These are phyloP conservation scores for Abrostola tripartita DNA, from an alignment of 2,888 invertebrate species.

Conservation along the genomic window DNA sequence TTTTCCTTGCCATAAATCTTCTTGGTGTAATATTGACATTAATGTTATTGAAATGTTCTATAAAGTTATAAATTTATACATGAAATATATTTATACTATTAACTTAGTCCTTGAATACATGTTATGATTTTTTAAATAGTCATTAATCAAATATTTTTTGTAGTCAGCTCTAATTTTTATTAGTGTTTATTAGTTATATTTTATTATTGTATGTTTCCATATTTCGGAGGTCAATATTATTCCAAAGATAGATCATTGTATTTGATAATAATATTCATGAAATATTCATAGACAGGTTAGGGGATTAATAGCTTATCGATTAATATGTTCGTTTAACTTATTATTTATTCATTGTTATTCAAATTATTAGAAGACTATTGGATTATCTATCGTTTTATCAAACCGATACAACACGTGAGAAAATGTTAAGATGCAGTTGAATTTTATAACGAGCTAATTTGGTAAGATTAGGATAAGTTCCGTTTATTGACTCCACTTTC, in stretches of 20 bases:
- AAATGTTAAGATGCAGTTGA: slow-evolving; percentile 46
- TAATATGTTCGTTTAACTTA: slow-evolving; percentile 67
- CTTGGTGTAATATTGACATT: no score
- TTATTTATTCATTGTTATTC: slow-evolving; percentile 78
- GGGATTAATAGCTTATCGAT: slow-evolving; percentile 69
- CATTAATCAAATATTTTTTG: slow-evolving; percentile 4
- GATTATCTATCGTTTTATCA: slow-evolving; percentile 72
- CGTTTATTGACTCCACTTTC: background rate
- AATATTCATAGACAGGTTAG: slow-evolving; percentile 63
- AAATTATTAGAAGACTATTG: slow-evolving; percentile 67
- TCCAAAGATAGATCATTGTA: slow-evolving; percentile 5
- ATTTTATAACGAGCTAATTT: background rate
- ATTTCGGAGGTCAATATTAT: slow-evolving; percentile 3
- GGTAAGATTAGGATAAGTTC: background rate
- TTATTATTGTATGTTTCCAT: slow-evolving; percentile 3
- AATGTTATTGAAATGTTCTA: no score
- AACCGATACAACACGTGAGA: slow-evolving; percentile 44
- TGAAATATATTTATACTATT: no score
- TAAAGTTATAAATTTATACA: no score
- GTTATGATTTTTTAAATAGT: slow-evolving; percentile 4
- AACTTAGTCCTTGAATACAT: no score
- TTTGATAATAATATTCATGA: slow-evolving; percentile 68
- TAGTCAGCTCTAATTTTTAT: background rate
- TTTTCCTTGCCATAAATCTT: no score
- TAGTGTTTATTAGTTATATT: background rate